Conservation (phyloP, 2,888 invertebrate genomes). For the Gastrophysa polygoni region DNA sequence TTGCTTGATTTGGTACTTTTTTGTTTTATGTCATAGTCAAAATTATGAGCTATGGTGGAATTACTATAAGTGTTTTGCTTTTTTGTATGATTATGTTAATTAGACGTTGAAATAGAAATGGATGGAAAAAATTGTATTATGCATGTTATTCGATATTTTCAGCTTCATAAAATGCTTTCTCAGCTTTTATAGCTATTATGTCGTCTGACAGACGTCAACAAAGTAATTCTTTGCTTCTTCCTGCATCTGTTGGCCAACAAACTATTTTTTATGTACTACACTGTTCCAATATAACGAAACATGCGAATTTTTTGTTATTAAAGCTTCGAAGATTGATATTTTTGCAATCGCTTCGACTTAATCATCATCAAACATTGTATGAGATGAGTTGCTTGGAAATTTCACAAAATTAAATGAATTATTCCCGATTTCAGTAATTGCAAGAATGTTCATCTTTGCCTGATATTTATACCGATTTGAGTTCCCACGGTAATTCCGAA, state of each 20-base stretch:
- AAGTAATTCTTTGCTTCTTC: background rate
- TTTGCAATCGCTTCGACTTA: background rate
- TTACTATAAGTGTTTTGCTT: background rate
- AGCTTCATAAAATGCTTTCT: background rate
- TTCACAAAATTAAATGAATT: no score
- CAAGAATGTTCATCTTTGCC: no score
- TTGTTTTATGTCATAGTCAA: constrained; percentile 12
- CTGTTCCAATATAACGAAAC: background rate
- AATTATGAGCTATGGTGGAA: background rate
- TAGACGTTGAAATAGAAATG: background rate
- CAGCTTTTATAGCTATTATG: background rate
- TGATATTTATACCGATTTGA: no score
- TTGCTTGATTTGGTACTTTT: constrained; percentile 24
- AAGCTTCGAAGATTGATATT: background rate
- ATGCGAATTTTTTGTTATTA: background rate
- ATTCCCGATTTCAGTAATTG: no score
- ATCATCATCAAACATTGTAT: no score
- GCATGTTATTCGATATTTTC: background rate
- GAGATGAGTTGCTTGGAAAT: no score
- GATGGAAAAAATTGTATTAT: no score
- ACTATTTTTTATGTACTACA: background rate
- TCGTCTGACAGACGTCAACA: background rate
- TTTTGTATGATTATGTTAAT: background rate
- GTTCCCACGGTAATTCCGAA: no score
- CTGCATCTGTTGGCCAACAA: background rate